phyloP scores from a whole-genome alignment of 2,797 vertebrate species.

The Sebastes jordani region DNA sequence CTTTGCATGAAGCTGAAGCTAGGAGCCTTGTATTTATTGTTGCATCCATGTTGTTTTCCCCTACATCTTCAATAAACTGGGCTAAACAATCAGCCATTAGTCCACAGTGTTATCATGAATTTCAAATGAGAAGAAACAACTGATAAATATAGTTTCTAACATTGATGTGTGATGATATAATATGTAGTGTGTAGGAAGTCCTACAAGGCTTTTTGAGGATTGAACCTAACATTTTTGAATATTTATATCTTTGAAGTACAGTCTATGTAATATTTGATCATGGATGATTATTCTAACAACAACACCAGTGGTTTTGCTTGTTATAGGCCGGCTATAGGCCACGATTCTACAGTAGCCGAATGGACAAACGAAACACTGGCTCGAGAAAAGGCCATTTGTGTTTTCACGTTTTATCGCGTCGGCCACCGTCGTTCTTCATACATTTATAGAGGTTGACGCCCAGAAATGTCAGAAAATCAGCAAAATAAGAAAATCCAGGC shows the following conservation, averaged over 20 bases:
- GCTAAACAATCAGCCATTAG: neutral
- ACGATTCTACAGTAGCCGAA: too few species aligned
- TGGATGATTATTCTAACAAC: neutral
- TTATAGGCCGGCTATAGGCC: too few species aligned
- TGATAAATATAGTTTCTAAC: neutral
- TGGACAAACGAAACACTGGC: too few species aligned
- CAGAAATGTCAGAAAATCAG: too few species aligned
- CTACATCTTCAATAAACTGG: slow-evolving; percentile 23
- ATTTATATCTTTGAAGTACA: neutral
- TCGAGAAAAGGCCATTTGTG: too few species aligned
- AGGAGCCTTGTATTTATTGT: neutral
- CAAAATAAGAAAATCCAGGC: too few species aligned
- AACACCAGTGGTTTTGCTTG: neutral
- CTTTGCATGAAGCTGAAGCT: slow-evolving; percentile 51
- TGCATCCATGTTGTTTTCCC: slow-evolving; percentile 37
- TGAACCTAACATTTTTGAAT: neutral
- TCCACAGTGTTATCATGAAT: neutral
- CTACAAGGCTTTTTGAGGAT: neutral
- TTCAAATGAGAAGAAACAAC: neutral
- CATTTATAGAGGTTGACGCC: too few species aligned
- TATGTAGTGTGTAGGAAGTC: neutral
- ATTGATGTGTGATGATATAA: neutral
- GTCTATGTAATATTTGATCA: neutral
- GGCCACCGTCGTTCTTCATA: too few species aligned
- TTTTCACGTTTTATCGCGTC: too few species aligned